Evolutionary conservation across 2,888 invertebrate species (phyloP), one percentile per base, ranked within the genome.

Genomic region (Napeogenes sylphis): DNA sequence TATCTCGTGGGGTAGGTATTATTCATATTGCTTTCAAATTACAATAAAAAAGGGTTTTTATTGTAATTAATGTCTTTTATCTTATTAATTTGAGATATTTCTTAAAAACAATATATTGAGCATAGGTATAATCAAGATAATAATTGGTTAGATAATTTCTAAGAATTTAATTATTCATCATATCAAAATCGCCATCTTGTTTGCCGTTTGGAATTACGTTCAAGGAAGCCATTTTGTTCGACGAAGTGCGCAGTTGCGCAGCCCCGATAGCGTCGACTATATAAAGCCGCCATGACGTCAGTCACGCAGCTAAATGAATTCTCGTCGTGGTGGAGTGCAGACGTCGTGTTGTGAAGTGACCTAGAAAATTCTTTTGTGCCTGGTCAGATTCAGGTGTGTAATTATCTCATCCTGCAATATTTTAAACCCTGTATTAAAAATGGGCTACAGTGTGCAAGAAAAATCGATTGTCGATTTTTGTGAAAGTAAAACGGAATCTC

Each of bases 401-500:
- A 82, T 81, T 80, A 76, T 80, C 75, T 75, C 78, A 77, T 66
- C 79, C 59, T 76, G 77, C 82, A 82, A 80, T 83, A 82, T 83
- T 80, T 81, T 72, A 79, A 61, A 64, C 68, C 64, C 66, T 67
- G 64, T 70, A 59, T 71, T 72, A 71, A 76, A 81, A 75, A 90
- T 90, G 90, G 90, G 89, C 79, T 90, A 87, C 81, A 85, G 76
- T 80, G 76, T 77, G 68, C 85, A 84, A 73, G 89, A 90, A 79
- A 88, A 83, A 77, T 83, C 84, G 72, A 79, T 90, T 72, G 90
- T 84, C 72, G 90, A 87, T 73, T 90, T 89, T 82, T 89, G 90
- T 80, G 90, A 89, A 85, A 89, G 90, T 83, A 92, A 91, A 90
- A 90, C 91, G 45, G 90, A 90, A 80, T 91, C 92, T 78, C 83